A percentile compares a stretch with the other conserved stretches of the same genome.
These are phyloP conservation scores for Pongo pygmaeus DNA, from an alignment of 2,113 vertebrate species.

Conservation along the genomic window DNA sequence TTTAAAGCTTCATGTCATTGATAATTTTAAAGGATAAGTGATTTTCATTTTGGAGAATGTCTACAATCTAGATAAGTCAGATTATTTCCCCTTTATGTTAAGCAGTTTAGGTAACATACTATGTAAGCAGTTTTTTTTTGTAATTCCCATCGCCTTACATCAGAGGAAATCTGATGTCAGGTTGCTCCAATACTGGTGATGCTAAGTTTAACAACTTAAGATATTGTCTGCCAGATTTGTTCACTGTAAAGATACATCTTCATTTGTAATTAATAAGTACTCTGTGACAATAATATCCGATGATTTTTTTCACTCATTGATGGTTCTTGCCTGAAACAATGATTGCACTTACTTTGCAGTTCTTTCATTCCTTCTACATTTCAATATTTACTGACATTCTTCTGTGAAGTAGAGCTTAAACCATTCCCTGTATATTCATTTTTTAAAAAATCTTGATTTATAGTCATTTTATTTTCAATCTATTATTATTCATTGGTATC, in stretches of 20 bases:
- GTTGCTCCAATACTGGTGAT: not conserved
- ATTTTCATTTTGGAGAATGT: not conserved
- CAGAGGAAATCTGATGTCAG: not conserved
- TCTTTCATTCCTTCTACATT: not conserved
- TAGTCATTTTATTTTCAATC: not conserved
- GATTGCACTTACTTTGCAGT: not conserved
- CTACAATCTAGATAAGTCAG: not conserved
- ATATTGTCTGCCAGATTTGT: not conserved
- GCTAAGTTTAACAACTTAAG: not conserved
- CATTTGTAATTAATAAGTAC: not conserved
- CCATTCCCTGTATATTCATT: not conserved
- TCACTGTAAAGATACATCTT: not conserved
- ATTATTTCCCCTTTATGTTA: not conserved
- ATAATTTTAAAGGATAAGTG: not conserved
- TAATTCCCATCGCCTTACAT: not conserved
- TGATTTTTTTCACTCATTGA: not conserved
- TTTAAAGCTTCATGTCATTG: not conserved
- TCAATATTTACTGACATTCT: not conserved
- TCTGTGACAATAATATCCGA: not conserved
- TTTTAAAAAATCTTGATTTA: not conserved
- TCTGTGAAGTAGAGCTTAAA: not conserved
- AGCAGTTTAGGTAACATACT: not conserved
- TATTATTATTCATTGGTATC: not conserved
- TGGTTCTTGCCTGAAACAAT: not conserved
- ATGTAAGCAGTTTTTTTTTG: not conserved